phyloP scores from a whole-genome alignment of 1,140 invertebrate genomes.

The Globodera rostochiensis region DNA sequence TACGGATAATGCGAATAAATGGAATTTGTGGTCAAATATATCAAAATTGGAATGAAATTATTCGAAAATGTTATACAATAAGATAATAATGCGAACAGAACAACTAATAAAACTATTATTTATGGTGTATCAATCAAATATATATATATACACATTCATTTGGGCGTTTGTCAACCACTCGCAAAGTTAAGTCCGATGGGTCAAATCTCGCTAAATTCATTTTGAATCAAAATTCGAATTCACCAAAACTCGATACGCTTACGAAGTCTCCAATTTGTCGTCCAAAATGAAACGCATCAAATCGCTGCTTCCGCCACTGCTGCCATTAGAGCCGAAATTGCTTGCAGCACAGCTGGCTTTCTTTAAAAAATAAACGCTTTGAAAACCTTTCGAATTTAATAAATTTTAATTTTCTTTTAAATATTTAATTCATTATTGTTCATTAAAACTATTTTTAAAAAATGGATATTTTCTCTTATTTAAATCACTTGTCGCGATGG shows the following conservation, averaged over 20 bases:
- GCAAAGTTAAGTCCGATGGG: background rate
- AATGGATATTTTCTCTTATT: background rate
- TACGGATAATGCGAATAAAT: background rate
- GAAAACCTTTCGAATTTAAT: background rate
- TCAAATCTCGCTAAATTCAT: background rate
- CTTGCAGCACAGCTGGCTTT: conserved; percentile 12
- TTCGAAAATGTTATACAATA: no score
- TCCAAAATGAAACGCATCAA: conserved; percentile 46
- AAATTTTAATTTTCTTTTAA: background rate
- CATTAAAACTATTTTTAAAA: background rate
- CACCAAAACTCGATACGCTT: conserved; percentile 4
- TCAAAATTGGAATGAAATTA: no score
- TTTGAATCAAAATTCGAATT: background rate
- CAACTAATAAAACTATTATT: no score
- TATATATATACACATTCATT: no score
- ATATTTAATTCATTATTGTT: background rate
- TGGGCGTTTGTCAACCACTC: background rate
- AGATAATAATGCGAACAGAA: no score
- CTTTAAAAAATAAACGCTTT: background rate
- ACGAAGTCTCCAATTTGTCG: conserved; percentile 51
- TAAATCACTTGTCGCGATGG: background rate
- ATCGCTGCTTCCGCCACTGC: background rate
- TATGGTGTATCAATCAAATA: no score
- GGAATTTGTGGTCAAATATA: background rate
- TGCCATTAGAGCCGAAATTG: background rate